A percentile compares a stretch with the other conserved stretches of the same genome.
Conservation (phyloP, 2,113 vertebrate species). For the Paradisaea rubra region DNA sequence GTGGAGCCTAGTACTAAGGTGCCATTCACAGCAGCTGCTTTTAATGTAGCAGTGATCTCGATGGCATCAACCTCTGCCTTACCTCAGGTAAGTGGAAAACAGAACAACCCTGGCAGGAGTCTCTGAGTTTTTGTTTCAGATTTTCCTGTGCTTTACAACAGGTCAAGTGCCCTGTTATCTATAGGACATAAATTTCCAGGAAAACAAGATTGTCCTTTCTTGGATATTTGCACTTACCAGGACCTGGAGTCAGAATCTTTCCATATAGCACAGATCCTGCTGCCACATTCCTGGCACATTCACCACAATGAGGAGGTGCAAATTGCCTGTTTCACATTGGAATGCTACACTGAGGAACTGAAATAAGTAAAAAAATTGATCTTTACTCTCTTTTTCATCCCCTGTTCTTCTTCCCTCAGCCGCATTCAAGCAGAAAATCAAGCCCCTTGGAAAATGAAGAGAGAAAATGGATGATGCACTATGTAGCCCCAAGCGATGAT, state of each 20-base stretch:
- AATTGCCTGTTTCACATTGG: neutral
- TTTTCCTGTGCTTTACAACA: neutral
- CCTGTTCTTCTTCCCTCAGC: neutral
- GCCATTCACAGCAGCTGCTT: neutral
- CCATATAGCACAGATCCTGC: neutral
- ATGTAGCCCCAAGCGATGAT: accelerated
- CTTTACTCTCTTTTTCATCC: neutral
- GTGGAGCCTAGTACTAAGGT: neutral
- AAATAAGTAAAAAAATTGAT: neutral
- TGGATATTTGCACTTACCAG: neutral
- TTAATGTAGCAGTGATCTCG: neutral
- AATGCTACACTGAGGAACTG: neutral
- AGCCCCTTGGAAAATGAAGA: neutral
- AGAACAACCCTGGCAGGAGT: neutral
- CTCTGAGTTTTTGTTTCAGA: neutral
- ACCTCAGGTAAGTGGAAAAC: conserved; percentile 42
- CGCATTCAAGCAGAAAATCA: neutral
- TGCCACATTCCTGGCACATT: accelerated
- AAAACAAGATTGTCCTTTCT: neutral
- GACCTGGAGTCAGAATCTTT: neutral
- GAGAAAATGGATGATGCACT: neutral
- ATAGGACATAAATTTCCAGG: neutral
- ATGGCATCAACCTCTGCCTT: conserved; percentile 35
- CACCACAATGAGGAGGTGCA: neutral
- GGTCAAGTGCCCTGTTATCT: neutral